Conservation (phyloP, 2,113 vertebrate species). For the Ornithorhynchus anatinus region DNA sequence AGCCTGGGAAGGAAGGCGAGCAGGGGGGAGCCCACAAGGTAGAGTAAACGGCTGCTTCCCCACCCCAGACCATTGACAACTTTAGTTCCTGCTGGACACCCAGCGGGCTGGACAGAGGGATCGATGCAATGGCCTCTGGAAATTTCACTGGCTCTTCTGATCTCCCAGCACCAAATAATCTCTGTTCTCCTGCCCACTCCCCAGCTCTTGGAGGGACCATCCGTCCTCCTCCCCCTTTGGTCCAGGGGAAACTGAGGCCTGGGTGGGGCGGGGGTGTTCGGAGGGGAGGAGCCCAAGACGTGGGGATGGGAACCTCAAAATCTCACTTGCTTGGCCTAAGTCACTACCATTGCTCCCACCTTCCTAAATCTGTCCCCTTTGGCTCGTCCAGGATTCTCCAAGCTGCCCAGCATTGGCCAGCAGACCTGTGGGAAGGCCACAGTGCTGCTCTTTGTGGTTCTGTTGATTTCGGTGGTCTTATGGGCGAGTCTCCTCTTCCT, state of each 20-base stretch:
- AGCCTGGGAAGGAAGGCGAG: too few species aligned
- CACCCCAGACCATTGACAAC: too few species aligned
- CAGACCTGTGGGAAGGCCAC: neutral
- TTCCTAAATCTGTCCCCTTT: neutral
- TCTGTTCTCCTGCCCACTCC: too few species aligned
- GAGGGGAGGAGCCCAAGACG: neutral
- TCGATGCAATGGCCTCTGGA: too few species aligned
- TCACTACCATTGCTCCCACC: neutral
- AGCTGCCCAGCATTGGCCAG: neutral
- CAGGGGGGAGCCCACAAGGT: too few species aligned
- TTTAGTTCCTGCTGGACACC: too few species aligned
- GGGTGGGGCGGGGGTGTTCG: neutral
- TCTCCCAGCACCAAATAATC: too few species aligned
- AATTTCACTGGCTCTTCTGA: too few species aligned
- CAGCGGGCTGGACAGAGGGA: too few species aligned
- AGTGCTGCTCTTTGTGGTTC: neutral
- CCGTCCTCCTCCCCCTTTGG: too few species aligned
- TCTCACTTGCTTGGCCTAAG: neutral
- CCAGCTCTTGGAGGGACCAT: too few species aligned
- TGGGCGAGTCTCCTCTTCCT: neutral
- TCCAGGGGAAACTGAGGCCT: conserved; percentile 16
- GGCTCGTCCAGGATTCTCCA: neutral
- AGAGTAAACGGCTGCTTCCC: too few species aligned
- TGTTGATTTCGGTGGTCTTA: neutral
- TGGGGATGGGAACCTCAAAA: neutral